Evolutionary conservation across 2,113 vertebrate genomes (phyloP).

Genomic region (Oryzias woworae): DNA sequence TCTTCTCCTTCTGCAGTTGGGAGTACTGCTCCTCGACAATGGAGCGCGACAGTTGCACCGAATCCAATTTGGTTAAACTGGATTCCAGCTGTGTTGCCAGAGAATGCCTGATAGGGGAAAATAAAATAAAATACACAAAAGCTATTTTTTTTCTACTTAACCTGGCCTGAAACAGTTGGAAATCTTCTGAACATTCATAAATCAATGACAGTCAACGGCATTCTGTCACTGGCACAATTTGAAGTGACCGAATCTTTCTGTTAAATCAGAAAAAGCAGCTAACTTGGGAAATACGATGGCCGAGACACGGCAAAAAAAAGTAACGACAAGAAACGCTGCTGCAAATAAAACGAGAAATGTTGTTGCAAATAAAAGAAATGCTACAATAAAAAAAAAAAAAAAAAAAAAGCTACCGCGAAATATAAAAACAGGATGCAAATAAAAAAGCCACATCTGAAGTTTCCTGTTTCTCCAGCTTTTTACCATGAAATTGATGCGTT

Average conservation of each 20-base stretch:
- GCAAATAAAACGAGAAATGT: too few relatives aligned
- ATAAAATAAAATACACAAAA: background rate
- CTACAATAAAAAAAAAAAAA: too few relatives aligned
- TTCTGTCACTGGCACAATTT: slow-evolving; percentile 10
- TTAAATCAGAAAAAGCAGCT: slow-evolving; percentile 6
- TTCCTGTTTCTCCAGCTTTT: too few relatives aligned
- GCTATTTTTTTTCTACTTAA: background rate
- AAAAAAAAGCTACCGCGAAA: too few relatives aligned
- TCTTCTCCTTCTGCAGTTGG: slow-evolving; percentile 95
- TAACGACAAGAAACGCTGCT: too few relatives aligned
- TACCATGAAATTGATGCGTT: too few relatives aligned
- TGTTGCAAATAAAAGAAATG: too few relatives aligned
- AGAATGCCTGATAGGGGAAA: slow-evolving; percentile 81
- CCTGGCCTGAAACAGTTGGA: background rate
- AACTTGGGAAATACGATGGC: background rate
- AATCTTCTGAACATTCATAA: background rate
- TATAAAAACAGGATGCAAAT: too few relatives aligned
- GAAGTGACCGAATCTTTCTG: background rate
- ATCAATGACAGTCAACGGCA: slow-evolving; percentile 6
- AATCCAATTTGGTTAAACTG: slow-evolving; percentile 92
- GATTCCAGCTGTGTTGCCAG: slow-evolving; percentile 89
- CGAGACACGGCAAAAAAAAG: too few relatives aligned
- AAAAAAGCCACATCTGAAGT: too few relatives aligned
- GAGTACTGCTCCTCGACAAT: slow-evolving; percentile 96
- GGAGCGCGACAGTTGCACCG: slow-evolving; percentile 91